Percentiles rank a stretch among this genome's conserved stretches.
These are phyloP conservation scores for Cryptotermes secundus DNA, from an alignment of 1,140 invertebrate species.

Conservation along the genomic window DNA sequence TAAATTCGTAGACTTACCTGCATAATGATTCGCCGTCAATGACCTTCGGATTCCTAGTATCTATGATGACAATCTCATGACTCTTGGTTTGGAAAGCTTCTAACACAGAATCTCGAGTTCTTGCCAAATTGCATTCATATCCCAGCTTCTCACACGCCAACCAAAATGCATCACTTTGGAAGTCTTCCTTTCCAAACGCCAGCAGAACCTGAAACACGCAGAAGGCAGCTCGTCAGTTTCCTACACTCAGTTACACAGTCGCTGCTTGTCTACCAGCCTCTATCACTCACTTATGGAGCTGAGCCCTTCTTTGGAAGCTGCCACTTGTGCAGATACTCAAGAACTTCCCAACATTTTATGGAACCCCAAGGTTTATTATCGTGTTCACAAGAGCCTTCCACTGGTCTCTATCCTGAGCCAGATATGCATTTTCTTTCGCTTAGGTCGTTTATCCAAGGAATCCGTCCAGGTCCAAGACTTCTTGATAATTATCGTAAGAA, in stretches of 20 bases:
- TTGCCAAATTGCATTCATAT: slow-evolving; percentile 42
- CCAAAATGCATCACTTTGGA: slow-evolving; percentile 48
- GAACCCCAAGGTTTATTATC: no score
- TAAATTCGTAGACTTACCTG: slow-evolving; percentile 36
- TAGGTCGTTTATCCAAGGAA: no score
- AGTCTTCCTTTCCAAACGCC: slow-evolving; percentile 49
- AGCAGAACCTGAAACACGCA: slow-evolving; percentile 46
- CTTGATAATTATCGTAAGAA: no score
- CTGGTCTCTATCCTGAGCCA: no score
- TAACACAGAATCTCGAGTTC: slow-evolving; percentile 41
- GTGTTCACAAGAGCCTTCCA: no score
- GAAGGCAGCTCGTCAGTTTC: background rate
- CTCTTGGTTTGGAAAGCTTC: slow-evolving; percentile 45
- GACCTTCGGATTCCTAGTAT: slow-evolving; percentile 44
- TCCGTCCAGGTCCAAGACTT: no score
- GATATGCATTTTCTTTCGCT: no score
- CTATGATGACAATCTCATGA: slow-evolving; percentile 50
- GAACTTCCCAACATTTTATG: no score
- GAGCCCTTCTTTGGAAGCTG: no score
- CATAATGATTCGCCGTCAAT: slow-evolving; percentile 50
- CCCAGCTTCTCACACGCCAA: slow-evolving; percentile 47
- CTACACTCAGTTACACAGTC: background rate
- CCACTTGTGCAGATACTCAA: no score
- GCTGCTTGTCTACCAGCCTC: no score
- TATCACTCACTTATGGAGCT: no score